phyloP scores from a whole-genome alignment of 2,888 invertebrate genomes.

The Himalopsyche kuldschensis region DNA sequence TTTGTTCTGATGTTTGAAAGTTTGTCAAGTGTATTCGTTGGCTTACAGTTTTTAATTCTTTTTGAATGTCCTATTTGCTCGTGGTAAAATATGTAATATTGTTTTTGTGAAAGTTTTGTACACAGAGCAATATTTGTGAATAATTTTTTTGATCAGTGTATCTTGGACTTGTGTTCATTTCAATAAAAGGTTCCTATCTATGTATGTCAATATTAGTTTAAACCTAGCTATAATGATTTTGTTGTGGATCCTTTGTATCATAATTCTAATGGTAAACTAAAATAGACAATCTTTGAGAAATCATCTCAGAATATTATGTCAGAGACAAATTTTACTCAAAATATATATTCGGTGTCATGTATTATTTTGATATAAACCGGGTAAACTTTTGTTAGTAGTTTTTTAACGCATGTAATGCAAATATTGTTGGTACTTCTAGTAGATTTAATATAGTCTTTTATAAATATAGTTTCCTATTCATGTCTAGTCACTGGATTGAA shows the following conservation, averaged over 20 bases:
- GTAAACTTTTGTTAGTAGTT: neutral
- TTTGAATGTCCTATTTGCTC: too few relatives aligned
- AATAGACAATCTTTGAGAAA: too few relatives aligned
- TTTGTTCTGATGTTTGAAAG: too few relatives aligned
- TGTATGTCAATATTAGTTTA: neutral
- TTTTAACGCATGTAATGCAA: neutral
- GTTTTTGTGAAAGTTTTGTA: too few relatives aligned
- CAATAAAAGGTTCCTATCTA: neutral
- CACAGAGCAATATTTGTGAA: too few relatives aligned
- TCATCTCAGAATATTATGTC: too few relatives aligned
- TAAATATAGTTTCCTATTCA: neutral
- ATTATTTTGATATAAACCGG: neutral
- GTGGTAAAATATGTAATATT: too few relatives aligned
- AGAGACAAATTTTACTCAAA: neutral
- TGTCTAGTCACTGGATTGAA: neutral
- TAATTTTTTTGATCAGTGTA: neutral
- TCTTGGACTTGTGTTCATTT: neutral
- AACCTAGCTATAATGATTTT: neutral
- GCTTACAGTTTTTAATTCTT: too few relatives aligned
- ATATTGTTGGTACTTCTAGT: too few relatives aligned
- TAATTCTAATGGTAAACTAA: neutral
- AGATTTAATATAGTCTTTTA: too few relatives aligned
- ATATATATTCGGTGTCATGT: too few relatives aligned
- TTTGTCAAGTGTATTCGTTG: too few relatives aligned
- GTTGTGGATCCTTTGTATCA: neutral